Conservation (phyloP, 2,797 vertebrate genomes). For the Anguilla pacifica region DNA sequence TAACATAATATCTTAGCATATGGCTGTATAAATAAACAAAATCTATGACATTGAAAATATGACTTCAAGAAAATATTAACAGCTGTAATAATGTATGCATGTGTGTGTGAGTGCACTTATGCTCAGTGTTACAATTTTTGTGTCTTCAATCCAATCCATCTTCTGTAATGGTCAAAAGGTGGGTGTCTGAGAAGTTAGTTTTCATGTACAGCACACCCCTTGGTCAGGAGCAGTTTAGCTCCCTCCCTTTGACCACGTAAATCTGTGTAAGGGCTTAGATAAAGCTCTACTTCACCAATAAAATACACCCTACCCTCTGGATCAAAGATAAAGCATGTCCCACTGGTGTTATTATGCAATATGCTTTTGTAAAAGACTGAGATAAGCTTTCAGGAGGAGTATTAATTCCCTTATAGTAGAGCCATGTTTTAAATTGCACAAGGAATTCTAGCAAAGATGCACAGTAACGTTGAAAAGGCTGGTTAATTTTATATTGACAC, state of each 20-base stretch:
- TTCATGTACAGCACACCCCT: background rate
- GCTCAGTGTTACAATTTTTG: background rate
- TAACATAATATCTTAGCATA: background rate
- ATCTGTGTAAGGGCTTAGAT: background rate
- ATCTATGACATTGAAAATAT: background rate
- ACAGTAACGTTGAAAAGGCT: background rate
- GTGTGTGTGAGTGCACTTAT: background rate
- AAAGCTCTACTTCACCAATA: background rate
- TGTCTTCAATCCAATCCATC: background rate
- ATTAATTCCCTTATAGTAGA: background rate
- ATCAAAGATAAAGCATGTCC: background rate
- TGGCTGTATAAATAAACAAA: background rate
- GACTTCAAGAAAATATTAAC: constrained; percentile 3
- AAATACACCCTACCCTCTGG: background rate
- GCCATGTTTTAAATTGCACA: background rate
- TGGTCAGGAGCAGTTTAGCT: background rate
- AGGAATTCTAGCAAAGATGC: background rate
- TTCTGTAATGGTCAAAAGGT: background rate
- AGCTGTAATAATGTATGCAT: background rate
- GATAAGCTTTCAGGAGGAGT: background rate
- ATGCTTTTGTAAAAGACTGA: background rate
- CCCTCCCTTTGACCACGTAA: background rate
- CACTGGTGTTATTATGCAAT: background rate
- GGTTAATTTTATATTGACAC: background rate
- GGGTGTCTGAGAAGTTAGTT: background rate